Base-by-base conservation (phyloP, 2,888 invertebrate species). In the Drosophila pseudotalamancana region DNA sequence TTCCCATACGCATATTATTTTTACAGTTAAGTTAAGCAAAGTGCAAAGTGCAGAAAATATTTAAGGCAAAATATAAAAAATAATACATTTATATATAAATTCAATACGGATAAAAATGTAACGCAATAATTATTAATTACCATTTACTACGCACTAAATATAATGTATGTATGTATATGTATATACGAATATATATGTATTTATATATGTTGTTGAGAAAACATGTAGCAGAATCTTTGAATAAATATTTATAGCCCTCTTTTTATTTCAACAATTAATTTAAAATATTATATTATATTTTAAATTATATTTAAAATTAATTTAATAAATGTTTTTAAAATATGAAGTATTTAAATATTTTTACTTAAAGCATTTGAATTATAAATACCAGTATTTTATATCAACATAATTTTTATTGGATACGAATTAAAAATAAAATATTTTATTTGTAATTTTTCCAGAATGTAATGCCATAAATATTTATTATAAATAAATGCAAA, bases 131-230 rank as follows among this genome's bases (percentile, higher is more conserved):
- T 16, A 45, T 18, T 42, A 42, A 61, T 61, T 53, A 18, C 43
- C 11, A 50, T 32, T 29, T 37, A 48, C 18, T 51, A 60, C 60
- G 51, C 51, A 25, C 16, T 14, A 23, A 51, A 37, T 51, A 35
- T 23, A 11, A 11, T n/a, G 3, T 25, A 16, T 19, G 19, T 19
- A 21, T 16, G n/a, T 9, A 19, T 29, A 18, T 27, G 2, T 6
- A 2, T 8, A 3, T 19, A 6, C 18, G 19, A 6, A n/a, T 12
- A 19, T 12, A 8, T 9, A 25, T 25, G 9, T 16, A 25, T 25
- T 0, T 16, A 29, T 1, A 21, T 14, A 40, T 49, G 9, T 45
- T 6, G 14, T 19, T 39, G n/a, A n/a, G n/a, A n/a, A n/a, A n/a
- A n/a, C n/a, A n/a, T n/a, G n/a, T n/a, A n/a, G n/a, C n/a, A n/a